Conservation (phyloP, 2,113 vertebrate genomes). For the Tricholaema leucomelas region DNA sequence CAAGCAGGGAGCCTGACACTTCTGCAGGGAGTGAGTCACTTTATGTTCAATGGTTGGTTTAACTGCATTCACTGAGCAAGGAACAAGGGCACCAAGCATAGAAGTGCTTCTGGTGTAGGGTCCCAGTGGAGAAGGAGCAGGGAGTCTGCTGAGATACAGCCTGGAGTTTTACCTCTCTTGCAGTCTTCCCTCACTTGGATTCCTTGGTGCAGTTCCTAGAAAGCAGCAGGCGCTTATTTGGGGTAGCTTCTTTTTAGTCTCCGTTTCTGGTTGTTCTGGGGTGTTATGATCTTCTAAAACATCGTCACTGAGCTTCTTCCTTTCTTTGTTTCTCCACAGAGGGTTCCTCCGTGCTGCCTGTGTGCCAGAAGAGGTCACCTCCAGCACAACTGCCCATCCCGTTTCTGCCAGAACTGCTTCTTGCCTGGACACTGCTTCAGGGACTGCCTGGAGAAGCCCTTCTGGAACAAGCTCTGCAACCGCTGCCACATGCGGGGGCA, state of each 20-base stretch:
- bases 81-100: no score
- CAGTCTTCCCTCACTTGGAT: background rate
- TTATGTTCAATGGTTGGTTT: background rate
- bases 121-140: background rate
- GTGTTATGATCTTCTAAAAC: background rate
- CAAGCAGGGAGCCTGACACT: background rate
- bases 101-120: background rate
- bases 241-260: background rate
- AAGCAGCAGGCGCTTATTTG: background rate
- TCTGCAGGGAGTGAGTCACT: background rate
- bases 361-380: constrained; percentile 84
- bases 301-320: background rate
- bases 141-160: background rate
- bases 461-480: constrained; percentile 86
- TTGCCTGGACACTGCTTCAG: constrained; percentile 82
- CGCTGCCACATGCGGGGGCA: constrained; percentile 92
- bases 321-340: constrained; percentile 68
- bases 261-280: background rate
- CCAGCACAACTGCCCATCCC: constrained; percentile 78
- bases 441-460: constrained; percentile 82
- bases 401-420: constrained; percentile 87
- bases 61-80: background rate
- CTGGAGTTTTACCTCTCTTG: background rate
- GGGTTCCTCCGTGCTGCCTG: constrained; percentile 81
- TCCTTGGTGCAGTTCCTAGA: background rate